Evolutionary conservation across 2,113 vertebrate genomes (phyloP).

Genomic region (Trogon melanurus): DNA sequence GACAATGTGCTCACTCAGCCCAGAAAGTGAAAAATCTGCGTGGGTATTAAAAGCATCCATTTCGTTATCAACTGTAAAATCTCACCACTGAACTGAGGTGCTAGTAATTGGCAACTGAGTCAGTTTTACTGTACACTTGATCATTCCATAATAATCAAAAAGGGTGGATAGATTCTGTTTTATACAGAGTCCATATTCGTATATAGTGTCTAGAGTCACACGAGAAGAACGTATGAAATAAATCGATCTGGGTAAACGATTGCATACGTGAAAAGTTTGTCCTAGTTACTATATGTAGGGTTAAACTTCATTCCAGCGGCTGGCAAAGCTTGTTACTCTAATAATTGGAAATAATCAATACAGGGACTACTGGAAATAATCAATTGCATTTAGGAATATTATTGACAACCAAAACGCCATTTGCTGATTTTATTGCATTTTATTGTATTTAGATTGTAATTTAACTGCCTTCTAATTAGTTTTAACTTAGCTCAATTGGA

Average conservation of each 20-base stretch:
- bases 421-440: constrained; percentile 88
- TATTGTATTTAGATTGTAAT: constrained; percentile 89
- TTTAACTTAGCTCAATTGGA: constrained; percentile 81
- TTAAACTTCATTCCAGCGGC: constrained; percentile 85
- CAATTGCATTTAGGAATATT: constrained; percentile 85
- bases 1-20: no score
- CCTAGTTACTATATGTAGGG: constrained; percentile 10
- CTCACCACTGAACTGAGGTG: not conserved
- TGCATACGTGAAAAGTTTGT: not conserved
- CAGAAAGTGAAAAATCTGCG: not conserved
- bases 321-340: constrained; percentile 81
- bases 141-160: not conserved
- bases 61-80: not conserved
- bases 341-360: constrained; percentile 87
- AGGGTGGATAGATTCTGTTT: not conserved
- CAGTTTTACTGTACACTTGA: not conserved
- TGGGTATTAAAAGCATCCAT: not conserved
- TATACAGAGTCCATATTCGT: not conserved
- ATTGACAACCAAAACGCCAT: constrained; percentile 85
- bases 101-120: not conserved
- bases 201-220: not conserved
- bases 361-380: constrained; percentile 79
- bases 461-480: constrained; percentile 91
- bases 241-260: not conserved
- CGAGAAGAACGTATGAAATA: not conserved